Base-by-base conservation (phyloP, 2,797 vertebrate genomes). In the Myiotriccus ornatus region DNA sequence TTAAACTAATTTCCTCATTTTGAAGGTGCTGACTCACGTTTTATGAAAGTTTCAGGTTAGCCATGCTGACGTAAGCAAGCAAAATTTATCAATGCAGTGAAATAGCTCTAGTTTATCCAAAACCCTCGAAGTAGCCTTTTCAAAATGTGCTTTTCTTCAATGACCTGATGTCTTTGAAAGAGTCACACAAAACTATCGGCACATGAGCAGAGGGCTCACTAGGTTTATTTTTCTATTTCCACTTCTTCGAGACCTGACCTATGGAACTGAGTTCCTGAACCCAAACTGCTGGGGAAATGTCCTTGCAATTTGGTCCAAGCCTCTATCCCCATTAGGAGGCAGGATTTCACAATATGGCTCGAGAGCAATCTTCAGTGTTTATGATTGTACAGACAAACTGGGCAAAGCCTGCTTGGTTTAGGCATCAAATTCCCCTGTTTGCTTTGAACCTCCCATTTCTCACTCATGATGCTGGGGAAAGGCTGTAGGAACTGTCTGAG, bases 291-390 rank as follows among this genome's bases (percentile, higher is more conserved):
- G 4, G 14, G 23, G 57, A 90, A 80, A 70, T 0, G 0, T 19
- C 34, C 12, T 12, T 82, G 37, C 7, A 4, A 39, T 80, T 71
- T 57, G 47, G 37, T 52, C 10, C 1, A 37, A 89, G 23, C 14
- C 53, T 74, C 37, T 55, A 7, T 67, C 44, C 14, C 44, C 59
- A 1, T n/a, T 74, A 46, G 50, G 53, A 92, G 47, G 27, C 56
- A 89, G 49, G 21, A 49, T 94, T 90, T 79, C 71, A 74, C n/a
- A 76, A 22, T 46, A 25, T 14, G 27, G 47, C 44, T 79, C 35
- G 73, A 67, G 37, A 89, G 49, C 41, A 85, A 14, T 43, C 37
- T 76, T 59, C 56, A 41, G 19, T 57, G 49, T 77, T 87, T 89
- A 11, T 84, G 87, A 32, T 60, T 70, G 19, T 34, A 70, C 55